Percentiles rank a stretch among this genome's conserved stretches.
Conservation (phyloP, 2,797 vertebrate species). For the Hyperoplus immaculatus region DNA sequence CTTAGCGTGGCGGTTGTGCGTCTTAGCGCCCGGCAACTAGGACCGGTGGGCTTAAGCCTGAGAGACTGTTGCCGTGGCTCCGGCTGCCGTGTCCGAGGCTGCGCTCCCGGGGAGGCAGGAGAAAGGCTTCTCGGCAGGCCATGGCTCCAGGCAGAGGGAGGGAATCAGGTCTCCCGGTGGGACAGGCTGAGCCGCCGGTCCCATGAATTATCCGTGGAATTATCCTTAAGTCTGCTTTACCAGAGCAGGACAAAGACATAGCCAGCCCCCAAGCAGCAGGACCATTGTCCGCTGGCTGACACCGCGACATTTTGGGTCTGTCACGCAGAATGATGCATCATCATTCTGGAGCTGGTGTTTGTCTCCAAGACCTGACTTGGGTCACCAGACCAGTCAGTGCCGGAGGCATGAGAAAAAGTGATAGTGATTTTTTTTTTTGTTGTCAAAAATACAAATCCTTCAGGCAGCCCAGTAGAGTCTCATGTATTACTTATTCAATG, state of each 20-base stretch:
- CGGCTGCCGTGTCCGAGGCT: slow-evolving; percentile 92
- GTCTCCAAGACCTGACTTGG: slow-evolving; percentile 75
- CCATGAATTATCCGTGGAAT: slow-evolving; percentile 92
- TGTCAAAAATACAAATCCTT: slow-evolving; percentile 39
- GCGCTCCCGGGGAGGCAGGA: slow-evolving; percentile 90
- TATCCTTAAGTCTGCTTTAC: slow-evolving; percentile 96
- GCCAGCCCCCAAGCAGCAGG: slow-evolving; percentile 91
- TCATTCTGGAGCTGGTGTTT: slow-evolving; percentile 77
- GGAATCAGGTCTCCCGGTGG: slow-evolving; percentile 93
- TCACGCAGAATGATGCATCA: slow-evolving; percentile 83
- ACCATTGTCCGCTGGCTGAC: slow-evolving; percentile 92
- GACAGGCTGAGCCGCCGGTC: slow-evolving; percentile 90
- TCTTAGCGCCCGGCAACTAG: slow-evolving; percentile 98
- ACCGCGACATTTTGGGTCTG: slow-evolving; percentile 83
- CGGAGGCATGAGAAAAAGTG: slow-evolving; percentile 77
- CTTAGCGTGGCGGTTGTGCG: slow-evolving; percentile 89
- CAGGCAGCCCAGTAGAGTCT: not conserved
- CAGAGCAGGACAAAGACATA: slow-evolving; percentile 93
- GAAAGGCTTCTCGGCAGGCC: slow-evolving; percentile 96
- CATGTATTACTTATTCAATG: not conserved
- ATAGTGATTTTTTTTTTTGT: slow-evolving; percentile 53
- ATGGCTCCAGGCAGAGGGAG: slow-evolving; percentile 98
- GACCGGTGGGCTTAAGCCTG: slow-evolving; percentile 91
- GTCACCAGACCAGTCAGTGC: slow-evolving; percentile 71
- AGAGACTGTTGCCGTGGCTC: slow-evolving; percentile 95